phyloP scores from a whole-genome alignment of 2,797 vertebrate species.

The Schizothorax lantsangensis region DNA sequence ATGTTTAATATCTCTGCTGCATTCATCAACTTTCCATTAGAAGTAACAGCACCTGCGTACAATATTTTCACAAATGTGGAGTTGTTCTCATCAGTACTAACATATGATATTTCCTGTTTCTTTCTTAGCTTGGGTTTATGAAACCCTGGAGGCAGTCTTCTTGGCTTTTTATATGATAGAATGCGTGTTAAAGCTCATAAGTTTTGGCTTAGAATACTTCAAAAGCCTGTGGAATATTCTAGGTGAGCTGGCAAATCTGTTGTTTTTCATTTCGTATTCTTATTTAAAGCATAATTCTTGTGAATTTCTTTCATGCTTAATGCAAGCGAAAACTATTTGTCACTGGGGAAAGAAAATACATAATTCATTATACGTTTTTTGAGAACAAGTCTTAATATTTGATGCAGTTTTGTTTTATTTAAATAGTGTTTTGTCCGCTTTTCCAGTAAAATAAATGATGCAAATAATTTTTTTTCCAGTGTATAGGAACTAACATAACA shows the following conservation, averaged over 20 bases:
- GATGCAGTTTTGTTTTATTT: neutral
- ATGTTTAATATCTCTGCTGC: neutral
- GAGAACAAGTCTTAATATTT: neutral
- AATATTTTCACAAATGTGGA: neutral
- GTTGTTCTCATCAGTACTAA: neutral
- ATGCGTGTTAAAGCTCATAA: neutral
- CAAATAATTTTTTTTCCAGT: neutral
- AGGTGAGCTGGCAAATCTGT: neutral
- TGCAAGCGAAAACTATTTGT: neutral
- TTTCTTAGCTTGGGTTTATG: neutral
- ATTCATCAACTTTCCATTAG: neutral
- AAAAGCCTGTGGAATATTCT: neutral
- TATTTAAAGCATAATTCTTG: neutral
- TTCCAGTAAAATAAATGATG: neutral
- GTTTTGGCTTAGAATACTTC: neutral
- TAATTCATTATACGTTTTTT: neutral
- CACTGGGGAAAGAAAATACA: neutral
- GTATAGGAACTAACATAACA: neutral
- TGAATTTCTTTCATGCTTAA: neutral
- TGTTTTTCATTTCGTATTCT: neutral
- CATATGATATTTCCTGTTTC: neutral
- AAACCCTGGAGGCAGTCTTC: neutral
- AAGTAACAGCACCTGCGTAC: neutral
- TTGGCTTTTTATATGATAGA: neutral
- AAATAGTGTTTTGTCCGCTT: neutral